Conservation (phyloP, 2,113 vertebrate species). For the Prinia subflava region DNA sequence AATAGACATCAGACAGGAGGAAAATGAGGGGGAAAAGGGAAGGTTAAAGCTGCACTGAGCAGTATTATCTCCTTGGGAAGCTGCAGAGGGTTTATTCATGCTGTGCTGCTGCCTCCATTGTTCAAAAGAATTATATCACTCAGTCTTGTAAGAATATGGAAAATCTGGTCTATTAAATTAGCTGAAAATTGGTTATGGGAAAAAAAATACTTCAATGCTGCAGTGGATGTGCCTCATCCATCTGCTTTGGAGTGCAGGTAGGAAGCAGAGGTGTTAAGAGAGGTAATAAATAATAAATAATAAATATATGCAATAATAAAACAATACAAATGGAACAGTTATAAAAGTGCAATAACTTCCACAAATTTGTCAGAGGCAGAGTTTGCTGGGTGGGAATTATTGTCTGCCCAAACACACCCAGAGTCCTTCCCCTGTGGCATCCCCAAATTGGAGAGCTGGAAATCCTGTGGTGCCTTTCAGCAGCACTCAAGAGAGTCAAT, state of each 20-base stretch:
- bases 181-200: background rate
- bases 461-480: background rate
- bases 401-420: background rate
- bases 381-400: background rate
- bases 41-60: background rate
- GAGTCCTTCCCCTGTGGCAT: background rate
- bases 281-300: constrained; percentile 37
- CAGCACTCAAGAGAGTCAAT: background rate
- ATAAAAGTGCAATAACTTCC: background rate
- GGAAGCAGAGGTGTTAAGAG: background rate
- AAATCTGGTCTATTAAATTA: constrained; percentile 6
- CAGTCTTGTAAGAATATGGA: background rate
- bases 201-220: background rate
- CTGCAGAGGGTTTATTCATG: background rate
- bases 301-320: background rate
- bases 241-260: background rate
- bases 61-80: background rate
- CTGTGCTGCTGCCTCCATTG: background rate
- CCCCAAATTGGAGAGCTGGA: background rate
- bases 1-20: background rate
- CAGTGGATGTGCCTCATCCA: background rate
- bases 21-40: background rate
- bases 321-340: background rate
- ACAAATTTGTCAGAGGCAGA: background rate
- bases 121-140: background rate